Evolutionary conservation across 1,140 invertebrate genomes (phyloP), one percentile per base, ranked within the genome.

Genomic region (Eumaeus atala): DNA sequence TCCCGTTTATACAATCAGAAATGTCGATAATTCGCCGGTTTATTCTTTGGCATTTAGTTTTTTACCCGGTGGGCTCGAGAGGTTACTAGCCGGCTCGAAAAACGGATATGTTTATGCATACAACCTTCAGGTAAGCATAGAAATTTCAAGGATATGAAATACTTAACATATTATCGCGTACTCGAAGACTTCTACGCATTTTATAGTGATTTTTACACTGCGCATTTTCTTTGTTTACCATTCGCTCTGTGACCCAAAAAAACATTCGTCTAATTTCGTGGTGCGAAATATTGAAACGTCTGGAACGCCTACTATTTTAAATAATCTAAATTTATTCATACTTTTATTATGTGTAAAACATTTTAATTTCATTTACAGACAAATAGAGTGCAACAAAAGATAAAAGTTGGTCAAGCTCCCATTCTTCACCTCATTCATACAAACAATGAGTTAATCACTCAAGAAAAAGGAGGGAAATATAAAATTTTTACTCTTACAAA

Each of bases 51-150:
- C 90, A 64, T 93, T 93, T 66, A 88, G 90, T 71, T 89, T 88
- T 70, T 77, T 89, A 56, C 78, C 79, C 52, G 85, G 84, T 58
- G 86, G 87, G 33, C 82, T 89, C 53, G 90, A 92, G 75, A 89
- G 90, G 74, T 85, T 93, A 67, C 88, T 92, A 70, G 92, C 91
- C 62, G 92, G 91, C 51, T 91, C 91, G 33, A 88, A 92, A 73
- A 90, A 89, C 72, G 92, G 92, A 58, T 90, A 84, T 70, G 89
- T 93, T 64, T 91, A 92, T 83, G 89, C 92, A 72, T 93, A 92
- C 91, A 91, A 93, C 82, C 87, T 93, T 74, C 90, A 92, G 86
- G 92, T 93, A 87, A 81, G 75, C 66, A 73, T 62, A 72, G 40
- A 67, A 74, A 70, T 76, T 72, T 58, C 52, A 66, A 66, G 64